Evolutionary conservation across 2,888 invertebrate genomes (phyloP).

Genomic region (Halocaridina rubra): DNA sequence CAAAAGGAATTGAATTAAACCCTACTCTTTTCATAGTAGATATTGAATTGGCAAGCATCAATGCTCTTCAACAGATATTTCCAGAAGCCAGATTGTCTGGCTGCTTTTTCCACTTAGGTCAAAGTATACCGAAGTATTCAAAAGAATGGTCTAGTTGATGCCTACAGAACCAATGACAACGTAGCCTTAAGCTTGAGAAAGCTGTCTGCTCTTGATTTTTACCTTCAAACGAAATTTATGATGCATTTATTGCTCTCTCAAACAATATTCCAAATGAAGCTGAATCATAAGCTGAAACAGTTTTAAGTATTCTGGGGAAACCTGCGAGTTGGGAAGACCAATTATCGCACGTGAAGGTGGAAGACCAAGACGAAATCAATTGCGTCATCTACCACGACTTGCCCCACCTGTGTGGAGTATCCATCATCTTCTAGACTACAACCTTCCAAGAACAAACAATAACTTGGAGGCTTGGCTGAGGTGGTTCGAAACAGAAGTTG

Average conservation of each 20-base stretch:
- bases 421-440: constrained; percentile 23
- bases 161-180: neutral
- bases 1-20: constrained; percentile 15
- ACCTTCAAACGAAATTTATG: too few species aligned
- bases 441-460: constrained; percentile 23
- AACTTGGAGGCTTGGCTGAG: neutral
- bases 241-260: too few species aligned
- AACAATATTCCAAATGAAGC: neutral
- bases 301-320: neutral
- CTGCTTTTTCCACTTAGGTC: neutral
- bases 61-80: constrained; percentile 21
- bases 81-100: neutral
- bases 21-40: neutral
- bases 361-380: neutral
- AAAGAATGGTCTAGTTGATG: neutral
- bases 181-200: neutral
- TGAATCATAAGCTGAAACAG: neutral
- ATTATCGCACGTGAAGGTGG: neutral
- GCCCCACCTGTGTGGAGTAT: constrained; percentile 22
- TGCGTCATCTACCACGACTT: neutral
- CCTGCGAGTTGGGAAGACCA: neutral
- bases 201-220: neutral
- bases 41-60: constrained; percentile 9
- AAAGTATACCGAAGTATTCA: constrained; percentile 17
- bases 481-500: constrained; percentile 5